Evolutionary conservation across 2,113 vertebrate genomes (phyloP).

Genomic region (Fukomys damarensis): DNA sequence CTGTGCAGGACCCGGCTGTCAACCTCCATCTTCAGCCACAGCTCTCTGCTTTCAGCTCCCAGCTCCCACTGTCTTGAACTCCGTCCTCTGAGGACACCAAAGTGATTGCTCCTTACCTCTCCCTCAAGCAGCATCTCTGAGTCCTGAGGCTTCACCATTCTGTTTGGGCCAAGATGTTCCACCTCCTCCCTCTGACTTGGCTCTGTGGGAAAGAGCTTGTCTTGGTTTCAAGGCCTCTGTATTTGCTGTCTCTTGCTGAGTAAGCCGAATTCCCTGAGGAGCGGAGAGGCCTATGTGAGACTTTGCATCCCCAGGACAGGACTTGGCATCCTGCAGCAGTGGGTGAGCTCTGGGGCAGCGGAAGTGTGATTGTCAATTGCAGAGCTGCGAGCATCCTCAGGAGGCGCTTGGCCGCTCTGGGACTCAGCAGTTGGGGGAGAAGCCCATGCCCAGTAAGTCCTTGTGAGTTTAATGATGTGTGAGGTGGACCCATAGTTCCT

Average conservation of each 20-base stretch:
- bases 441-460: not conserved
- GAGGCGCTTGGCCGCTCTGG: not conserved
- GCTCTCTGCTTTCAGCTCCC: not conserved
- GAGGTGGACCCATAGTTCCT: not conserved
- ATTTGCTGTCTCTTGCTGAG: not conserved
- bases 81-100: not conserved
- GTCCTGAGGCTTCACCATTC: too few relatives aligned
- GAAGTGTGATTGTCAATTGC: not conserved
- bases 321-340: too few relatives aligned
- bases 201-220: not conserved
- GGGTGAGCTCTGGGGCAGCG: fast-evolving
- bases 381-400: not conserved
- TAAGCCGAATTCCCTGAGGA: not conserved
- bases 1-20: not conserved
- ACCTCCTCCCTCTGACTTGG: not conserved
- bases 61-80: not conserved
- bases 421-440: not conserved
- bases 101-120: fast-evolving
- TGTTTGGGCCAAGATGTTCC: not conserved
- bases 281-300: not conserved
- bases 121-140: not conserved
- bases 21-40: not conserved
- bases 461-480: not conserved
- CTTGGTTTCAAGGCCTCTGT: not conserved
- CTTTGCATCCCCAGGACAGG: too few relatives aligned